Evolutionary conservation across 2,888 invertebrate genomes (phyloP).

Genomic region (Julus scandinavius): DNA sequence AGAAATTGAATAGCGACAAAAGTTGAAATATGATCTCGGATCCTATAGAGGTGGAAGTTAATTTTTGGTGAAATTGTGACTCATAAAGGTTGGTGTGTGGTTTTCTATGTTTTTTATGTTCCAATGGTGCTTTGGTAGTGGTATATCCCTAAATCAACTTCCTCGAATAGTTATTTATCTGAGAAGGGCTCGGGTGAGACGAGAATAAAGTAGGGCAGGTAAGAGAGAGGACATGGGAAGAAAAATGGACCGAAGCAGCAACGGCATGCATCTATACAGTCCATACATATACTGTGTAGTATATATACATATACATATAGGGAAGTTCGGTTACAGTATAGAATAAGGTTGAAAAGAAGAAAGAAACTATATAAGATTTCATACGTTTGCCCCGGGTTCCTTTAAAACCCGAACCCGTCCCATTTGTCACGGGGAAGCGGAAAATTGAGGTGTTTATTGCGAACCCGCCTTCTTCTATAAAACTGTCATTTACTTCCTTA

Average conservation of each 20-base stretch:
- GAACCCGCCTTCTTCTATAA: conserved; percentile 49
- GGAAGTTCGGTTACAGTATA: neutral
- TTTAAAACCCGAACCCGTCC: neutral
- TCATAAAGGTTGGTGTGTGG: neutral
- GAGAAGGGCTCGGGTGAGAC: conserved; percentile 13
- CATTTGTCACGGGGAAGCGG: conserved; percentile 53
- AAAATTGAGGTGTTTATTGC: conserved; percentile 56
- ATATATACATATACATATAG: neutral
- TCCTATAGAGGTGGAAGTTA: neutral
- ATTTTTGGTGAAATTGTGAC: neutral
- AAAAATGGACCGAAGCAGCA: neutral
- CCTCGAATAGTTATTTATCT: neutral
- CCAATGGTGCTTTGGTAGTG: neutral
- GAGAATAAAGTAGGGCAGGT: neutral
- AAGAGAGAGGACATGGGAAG: conserved; percentile 13
- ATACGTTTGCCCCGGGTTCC: neutral
- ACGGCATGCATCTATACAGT: neutral
- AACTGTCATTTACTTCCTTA: conserved; percentile 50
- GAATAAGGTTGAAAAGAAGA: conserved; percentile 3
- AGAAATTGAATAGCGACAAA: neutral
- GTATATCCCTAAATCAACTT: neutral
- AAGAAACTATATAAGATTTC: neutral
- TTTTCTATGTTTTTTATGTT: neutral
- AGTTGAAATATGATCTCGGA: neutral
- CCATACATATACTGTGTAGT: too few species aligned